A percentile compares a stretch with the other conserved stretches of the same genome.
Conservation (phyloP, 1,140 invertebrate genomes). For the Acyrthosiphon pisum region DNA sequence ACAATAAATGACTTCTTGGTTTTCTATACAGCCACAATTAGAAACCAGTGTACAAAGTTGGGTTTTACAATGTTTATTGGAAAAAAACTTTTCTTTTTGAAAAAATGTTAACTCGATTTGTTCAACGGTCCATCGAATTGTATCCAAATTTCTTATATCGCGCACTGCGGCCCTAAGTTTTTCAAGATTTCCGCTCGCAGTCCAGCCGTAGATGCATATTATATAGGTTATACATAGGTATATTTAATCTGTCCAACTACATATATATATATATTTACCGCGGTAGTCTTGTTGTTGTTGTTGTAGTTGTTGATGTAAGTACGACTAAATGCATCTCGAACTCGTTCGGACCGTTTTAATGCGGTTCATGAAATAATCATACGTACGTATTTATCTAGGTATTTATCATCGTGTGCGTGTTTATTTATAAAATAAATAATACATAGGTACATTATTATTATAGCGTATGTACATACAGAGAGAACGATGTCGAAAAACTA, state of each 20-base stretch:
- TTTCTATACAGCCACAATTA: no score
- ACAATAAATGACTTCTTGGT: no score
- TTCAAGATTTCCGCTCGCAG: background rate
- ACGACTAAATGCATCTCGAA: conserved; percentile 12
- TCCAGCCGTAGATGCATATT: background rate
- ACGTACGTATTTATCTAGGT: no score
- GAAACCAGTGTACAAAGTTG: no score
- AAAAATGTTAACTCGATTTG: no score
- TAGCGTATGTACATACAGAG: background rate
- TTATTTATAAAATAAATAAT: background rate
- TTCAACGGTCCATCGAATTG: no score
- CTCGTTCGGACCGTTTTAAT: background rate
- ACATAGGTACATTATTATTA: background rate
- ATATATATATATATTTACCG: no score
- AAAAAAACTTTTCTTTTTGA: no score
- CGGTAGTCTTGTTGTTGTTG: background rate
- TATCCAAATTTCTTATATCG: no score
- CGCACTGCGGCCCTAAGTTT: background rate
- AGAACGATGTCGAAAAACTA: background rate
- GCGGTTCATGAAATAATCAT: background rate
- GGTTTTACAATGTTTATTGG: no score
- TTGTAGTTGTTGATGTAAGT: background rate
- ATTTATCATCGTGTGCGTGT: background rate
- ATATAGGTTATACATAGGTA: background rate
- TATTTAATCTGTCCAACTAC: background rate